Evolutionary conservation across 1,140 invertebrate species (phyloP), one percentile per base, ranked within the genome.

Genomic region (Drosophila kanapiae): DNA sequence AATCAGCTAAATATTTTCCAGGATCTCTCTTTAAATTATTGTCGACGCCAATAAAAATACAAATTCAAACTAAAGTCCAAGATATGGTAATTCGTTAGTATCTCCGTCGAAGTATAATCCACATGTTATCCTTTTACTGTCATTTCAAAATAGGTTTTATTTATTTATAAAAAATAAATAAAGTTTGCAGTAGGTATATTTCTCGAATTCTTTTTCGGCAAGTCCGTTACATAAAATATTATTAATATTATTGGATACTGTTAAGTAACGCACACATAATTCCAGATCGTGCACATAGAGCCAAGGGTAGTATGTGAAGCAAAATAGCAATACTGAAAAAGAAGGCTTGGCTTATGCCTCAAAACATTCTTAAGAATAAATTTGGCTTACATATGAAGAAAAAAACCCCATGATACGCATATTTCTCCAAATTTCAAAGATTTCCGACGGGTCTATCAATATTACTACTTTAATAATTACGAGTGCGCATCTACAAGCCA

Each of bases 241-340:
- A 31, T 31, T 31, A 31, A 31, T 31, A 31, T 8, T 1, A 7
- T 31, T 31, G 5, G 31, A 31, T 8, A 31, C 4, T 31, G 31
- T 6, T 31, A 8, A 0, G 31, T 31, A 31, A 31, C 5, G 31
- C 31, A 31, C 31, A 29, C 47, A 31, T 8, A 27, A n/a, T 4
- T 68, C 9, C 29, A 65, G 14, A 0, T 40, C 29, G 3, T 29
- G 35, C 8, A 27, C 11, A 14, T 65, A 68, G 0, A 37, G 16
- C 11, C n/a, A 65, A 0, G 65, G 65, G 11, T 51, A 69, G 35
- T 48, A 65, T 3, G 37, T 7, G 14, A 63, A 51, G 33, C 10
- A 13, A 33, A 35, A 42, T 29, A 65, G 6, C 29, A 65, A 33
- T n/a, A 49, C 65, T 68, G 45, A 13, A 65, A 49, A 13, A 13